phyloP scores from a whole-genome alignment of 1,140 invertebrate species.

The Pectinophora gossypiella region DNA sequence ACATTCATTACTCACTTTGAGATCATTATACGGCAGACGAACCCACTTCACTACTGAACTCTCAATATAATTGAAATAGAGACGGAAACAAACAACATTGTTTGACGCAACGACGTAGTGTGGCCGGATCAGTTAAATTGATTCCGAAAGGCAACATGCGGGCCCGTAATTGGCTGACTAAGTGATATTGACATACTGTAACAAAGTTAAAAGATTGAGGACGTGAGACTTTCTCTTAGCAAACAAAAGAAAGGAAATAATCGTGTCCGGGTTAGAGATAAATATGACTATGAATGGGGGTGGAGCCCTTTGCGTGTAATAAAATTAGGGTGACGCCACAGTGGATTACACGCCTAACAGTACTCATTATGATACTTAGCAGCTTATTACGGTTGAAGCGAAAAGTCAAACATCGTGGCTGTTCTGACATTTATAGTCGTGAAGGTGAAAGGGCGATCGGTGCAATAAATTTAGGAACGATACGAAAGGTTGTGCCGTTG shows the following conservation, averaged over 20 bases:
- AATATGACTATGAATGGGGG: conserved; percentile 28
- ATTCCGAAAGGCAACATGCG: conserved; percentile 38
- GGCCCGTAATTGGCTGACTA: conserved; percentile 45
- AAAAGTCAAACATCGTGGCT: conserved; percentile 44
- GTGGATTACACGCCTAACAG: conserved; percentile 50
- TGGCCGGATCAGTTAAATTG: conserved; percentile 37
- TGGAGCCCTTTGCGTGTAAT: conserved; percentile 23
- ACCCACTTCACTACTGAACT: background rate
- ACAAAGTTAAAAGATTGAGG: conserved; percentile 13
- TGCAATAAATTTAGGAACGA: conserved; percentile 2
- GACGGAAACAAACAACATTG: background rate
- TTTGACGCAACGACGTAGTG: background rate
- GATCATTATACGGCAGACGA: background rate
- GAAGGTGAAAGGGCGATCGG: conserved; percentile 31
- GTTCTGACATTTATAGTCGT: conserved; percentile 35
- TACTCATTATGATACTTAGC: conserved; percentile 45
- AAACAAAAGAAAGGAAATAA: conserved; percentile 16
- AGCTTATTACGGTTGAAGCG: conserved; percentile 42
- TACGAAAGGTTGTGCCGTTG: background rate
- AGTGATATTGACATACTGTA: conserved; percentile 41
- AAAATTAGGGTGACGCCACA: conserved; percentile 31
- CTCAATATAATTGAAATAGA: background rate
- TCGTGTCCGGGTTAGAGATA: conserved; percentile 6
- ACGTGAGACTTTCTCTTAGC: conserved; percentile 17
- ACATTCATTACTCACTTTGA: background rate